Evolutionary conservation across 92 coral and sea anemone species (phyloP), one percentile per base, ranked within the genome.

Genomic region (Epizoanthus rinbou): DNA sequence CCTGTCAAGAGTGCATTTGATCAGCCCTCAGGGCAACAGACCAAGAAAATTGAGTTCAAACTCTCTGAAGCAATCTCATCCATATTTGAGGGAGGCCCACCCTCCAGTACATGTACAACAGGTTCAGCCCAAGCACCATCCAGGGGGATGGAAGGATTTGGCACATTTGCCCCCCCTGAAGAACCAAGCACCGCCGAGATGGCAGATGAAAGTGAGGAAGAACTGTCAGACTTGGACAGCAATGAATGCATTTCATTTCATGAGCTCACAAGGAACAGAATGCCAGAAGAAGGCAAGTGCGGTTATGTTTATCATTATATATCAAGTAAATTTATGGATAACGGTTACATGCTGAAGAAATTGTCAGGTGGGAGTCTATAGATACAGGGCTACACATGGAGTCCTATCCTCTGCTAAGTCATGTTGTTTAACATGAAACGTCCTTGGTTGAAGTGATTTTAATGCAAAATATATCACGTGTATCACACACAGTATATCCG

Each of bases 1-100:
- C 85, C 99, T 50, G 87, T 94, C 5, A 93, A 92, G 70, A 93
- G 85, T 19, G 99, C 93, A 13, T 96, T 96, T 85, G 99, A 96
- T 31, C 97, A 91, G 80, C 88, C 97, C 2, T 76, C 91, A 1
- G 97, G 89, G 8, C 89, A 82, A 63, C 99, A 90, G 59, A 76
- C 91, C 24, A 93, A 88, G 69, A 96, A 88, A 84, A 96, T 96
- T 41, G 99, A 81, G 65, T 91, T 96, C 81, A 94, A 92, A 73
- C 91, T 96, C 37, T 90, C 93, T 0, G 98, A 96, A 53, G 93
- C 98, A 0, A 94, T 96, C 14, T 87, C 99, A n/a, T 89, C 95
- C 19, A 94, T 96, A 74, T 96, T 96, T 89, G 99, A 96, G 53
- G 86, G 92, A 33, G 98, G 92, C 21, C 92, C 92, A 47, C 88